Evolutionary conservation across 2,113 vertebrate species (phyloP), one percentile per base, ranked within the genome.

Genomic region (Rhinopomastus cyanomelas): DNA sequence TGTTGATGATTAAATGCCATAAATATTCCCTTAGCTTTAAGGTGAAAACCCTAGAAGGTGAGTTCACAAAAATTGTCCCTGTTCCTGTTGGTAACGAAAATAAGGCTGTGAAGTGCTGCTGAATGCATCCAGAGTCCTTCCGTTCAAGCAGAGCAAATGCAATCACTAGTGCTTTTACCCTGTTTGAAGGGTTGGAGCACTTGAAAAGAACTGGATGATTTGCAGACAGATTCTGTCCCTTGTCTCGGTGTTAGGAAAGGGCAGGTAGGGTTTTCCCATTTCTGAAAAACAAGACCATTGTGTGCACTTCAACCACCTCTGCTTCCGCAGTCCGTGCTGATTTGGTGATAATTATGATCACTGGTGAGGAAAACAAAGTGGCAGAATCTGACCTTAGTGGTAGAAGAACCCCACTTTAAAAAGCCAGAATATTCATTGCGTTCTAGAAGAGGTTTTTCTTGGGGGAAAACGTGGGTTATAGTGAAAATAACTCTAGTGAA

Each of bases 111-210:
- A 95, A 86, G 78, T 78, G 44, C 49, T 71, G 51, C 61, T 80
- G 62, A 48, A 69, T 9, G 61, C 37, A 18, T 51, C 66, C 74
- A 14, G 90, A 75, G 32, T 16, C 61, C 60, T 91, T 85, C 65
- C 78, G 46, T 57, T 94, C 66, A 59, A 87, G 79, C 67, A 91
- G 84, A 93, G 48, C 87, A 95, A 91, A 95, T 94, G 79, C 74
- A 93, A 61, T 87, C 78, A 71, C 46, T 72, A 65, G 62, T 42
- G 84, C 64, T 76, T 81, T 96, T 77, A 34, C 49, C 37, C 36
- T 66, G 57, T 87, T 22, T 87, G 78, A 89, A 93, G 85, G 44
- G 19, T 6, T 90, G 80, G 36, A 88, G 79, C 56, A 80, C 87
- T 84, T 78, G 76, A 81, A 84, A 83, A 80, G 77, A 79, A 39